Evolutionary conservation across 2,797 vertebrate genomes (phyloP), one percentile per base, ranked within the genome.

Genomic region (Protonibea diacanthus): DNA sequence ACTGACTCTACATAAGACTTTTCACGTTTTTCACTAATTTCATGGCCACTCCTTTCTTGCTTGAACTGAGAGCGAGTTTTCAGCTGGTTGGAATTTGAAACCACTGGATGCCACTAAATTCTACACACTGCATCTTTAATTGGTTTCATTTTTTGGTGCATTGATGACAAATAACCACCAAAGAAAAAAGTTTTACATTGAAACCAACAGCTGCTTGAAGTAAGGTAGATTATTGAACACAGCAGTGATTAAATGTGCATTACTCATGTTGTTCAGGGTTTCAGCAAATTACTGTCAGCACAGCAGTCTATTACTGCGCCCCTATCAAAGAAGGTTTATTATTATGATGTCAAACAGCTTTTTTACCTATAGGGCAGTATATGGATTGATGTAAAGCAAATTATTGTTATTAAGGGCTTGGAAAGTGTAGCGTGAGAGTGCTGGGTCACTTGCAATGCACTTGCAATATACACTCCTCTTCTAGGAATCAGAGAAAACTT

Each of bases 121-220:
- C 33, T 38, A 38, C 33, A 38, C 33, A 9, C 33, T 38, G 33
- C 8, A 38, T 8, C 8, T 8, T 38, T 38, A 66, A 69, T 82
- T 58, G 12, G 7, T 58, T 47, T 27, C 69, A 72, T 14, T 67
- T 9, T 62, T 69, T 69, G 45, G n/a, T 42, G 61, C 23, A 53
- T 15, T 52, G 12, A 64, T 53, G 51, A 47, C 45, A 25, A 42
- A 68, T 52, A 75, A 33, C 9, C 38, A 69, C 52, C 14, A 27
- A 49, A 23, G 25, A 61, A 17, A 60, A 20, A 40, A 74, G 9
- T 40, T 66, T 67, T 76, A 53, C 1, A 6, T 23, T 64, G n/a
- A 15, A 66, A 42, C 5, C 40, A 66, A 51, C 15, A 62, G 27
- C 48, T 52, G 29, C 52, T 38, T 13, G 49, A 14, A 33, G 6